Conservation (phyloP, 2,113 vertebrate species). For the Ailuropoda melanoleuca region DNA sequence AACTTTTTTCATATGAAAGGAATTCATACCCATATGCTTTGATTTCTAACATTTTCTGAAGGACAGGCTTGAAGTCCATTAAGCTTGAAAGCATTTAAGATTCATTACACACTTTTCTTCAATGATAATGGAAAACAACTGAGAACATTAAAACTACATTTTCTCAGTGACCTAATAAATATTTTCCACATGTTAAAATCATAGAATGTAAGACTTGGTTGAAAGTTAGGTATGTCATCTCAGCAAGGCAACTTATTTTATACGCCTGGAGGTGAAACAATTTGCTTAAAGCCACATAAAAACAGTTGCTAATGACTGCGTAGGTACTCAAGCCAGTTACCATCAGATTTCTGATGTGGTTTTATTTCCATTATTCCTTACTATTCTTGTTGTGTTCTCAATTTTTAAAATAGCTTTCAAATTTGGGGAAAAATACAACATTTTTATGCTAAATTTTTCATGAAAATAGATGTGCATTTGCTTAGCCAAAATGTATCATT, state of each 20-base stretch:
- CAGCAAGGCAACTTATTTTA: neutral
- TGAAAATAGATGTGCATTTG: neutral
- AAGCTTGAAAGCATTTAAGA: neutral
- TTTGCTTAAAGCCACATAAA: neutral
- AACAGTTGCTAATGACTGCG: neutral
- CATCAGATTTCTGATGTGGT: neutral
- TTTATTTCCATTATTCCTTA: neutral
- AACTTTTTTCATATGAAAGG: neutral
- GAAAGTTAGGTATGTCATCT: neutral
- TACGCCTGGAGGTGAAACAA: neutral
- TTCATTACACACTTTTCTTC: neutral
- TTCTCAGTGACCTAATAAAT: neutral
- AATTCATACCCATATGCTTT: neutral
- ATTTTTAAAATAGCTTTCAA: neutral
- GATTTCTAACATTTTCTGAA: neutral
- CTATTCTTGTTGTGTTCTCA: neutral
- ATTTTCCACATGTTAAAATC: neutral
- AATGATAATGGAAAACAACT: neutral
- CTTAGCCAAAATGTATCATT: slow-evolving; percentile 21
- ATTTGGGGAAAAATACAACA: neutral
- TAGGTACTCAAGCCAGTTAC: neutral
- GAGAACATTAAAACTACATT: neutral
- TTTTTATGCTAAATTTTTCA: neutral
- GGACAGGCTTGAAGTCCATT: neutral
- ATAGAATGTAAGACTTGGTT: neutral